A percentile compares a stretch with the other conserved stretches of the same genome.
phyloP scores from a whole-genome alignment of 2,888 invertebrate species.

The Ochropacha duplaris region DNA sequence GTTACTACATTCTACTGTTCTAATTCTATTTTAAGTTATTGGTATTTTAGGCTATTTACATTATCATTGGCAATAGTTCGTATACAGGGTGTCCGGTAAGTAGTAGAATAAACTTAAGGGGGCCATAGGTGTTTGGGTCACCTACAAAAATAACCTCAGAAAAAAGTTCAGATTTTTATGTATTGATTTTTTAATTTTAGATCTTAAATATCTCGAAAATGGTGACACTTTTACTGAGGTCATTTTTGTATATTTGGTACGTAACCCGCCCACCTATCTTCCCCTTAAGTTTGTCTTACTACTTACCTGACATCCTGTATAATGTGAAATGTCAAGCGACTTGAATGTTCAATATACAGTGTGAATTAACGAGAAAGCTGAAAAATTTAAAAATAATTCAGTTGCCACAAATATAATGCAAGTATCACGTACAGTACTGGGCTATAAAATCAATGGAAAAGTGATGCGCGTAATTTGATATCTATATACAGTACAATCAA shows the following conservation, averaged over 20 bases:
- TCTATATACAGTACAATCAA: neutral
- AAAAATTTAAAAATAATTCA: neutral
- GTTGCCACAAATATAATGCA: neutral
- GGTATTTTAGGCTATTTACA: neutral
- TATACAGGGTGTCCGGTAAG: too few species aligned
- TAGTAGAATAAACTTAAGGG: too few species aligned
- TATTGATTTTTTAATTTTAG: too few species aligned
- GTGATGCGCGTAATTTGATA: neutral
- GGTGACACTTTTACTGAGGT: too few species aligned
- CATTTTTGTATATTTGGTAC: too few species aligned
- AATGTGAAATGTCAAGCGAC: neutral
- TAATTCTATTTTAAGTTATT: neutral
- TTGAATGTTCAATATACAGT: neutral
- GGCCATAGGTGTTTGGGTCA: too few species aligned
- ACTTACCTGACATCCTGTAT: too few species aligned
- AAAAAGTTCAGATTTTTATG: too few species aligned
- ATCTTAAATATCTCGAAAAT: too few species aligned
- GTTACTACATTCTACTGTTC: neutral
- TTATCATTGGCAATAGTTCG: neutral
- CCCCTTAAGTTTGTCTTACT: too few species aligned
- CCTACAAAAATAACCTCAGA: too few species aligned
- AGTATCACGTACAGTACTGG: slow-evolving; percentile 2
- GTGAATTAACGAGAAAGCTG: neutral
- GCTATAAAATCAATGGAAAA: neutral
- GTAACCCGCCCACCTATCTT: too few species aligned